Evolutionary conservation across 2,113 vertebrate species (phyloP).

Genomic region (Ancistrus triradiatus): DNA sequence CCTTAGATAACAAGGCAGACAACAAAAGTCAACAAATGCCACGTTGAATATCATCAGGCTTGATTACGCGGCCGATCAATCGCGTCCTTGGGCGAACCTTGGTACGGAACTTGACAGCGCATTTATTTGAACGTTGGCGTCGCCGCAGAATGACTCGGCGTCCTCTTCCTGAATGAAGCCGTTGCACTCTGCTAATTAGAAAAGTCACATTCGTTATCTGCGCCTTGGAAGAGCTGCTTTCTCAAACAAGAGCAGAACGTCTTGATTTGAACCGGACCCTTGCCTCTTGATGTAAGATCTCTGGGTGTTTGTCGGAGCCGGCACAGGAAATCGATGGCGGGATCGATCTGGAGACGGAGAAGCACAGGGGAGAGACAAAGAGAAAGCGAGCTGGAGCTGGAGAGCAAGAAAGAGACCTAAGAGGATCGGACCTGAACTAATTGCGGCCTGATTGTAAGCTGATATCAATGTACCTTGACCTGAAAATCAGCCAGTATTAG

Average conservation of each 20-base stretch:
- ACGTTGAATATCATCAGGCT: neutral
- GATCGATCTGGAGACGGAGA: slow-evolving; percentile 32
- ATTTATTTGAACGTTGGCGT: neutral
- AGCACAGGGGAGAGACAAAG: slow-evolving; percentile 3
- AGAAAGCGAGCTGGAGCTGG: neutral
- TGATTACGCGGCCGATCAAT: neutral
- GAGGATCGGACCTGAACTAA: slow-evolving; percentile 31
- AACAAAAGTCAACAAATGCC: slow-evolving; percentile 13
- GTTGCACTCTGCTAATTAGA: slow-evolving; percentile 14
- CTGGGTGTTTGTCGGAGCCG: slow-evolving; percentile 30
- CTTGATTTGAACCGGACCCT: slow-evolving; percentile 35
- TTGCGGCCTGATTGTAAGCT: slow-evolving; percentile 35
- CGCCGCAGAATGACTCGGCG: neutral
- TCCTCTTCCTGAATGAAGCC: neutral
- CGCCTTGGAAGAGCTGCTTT: slow-evolving; percentile 41
- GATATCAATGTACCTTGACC: slow-evolving; percentile 46
- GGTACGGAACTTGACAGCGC: neutral
- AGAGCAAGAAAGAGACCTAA: slow-evolving; percentile 7
- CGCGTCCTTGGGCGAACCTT: neutral
- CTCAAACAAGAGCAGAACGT: slow-evolving; percentile 19
- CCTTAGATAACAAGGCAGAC: neutral
- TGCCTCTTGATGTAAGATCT: slow-evolving; percentile 40
- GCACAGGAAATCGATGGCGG: slow-evolving; percentile 30
- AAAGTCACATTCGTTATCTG: slow-evolving; percentile 9
- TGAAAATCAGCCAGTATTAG: slow-evolving; percentile 35